Evolutionary conservation across 2,888 invertebrate genomes (phyloP).

Genomic region (Tridacna gigas): DNA sequence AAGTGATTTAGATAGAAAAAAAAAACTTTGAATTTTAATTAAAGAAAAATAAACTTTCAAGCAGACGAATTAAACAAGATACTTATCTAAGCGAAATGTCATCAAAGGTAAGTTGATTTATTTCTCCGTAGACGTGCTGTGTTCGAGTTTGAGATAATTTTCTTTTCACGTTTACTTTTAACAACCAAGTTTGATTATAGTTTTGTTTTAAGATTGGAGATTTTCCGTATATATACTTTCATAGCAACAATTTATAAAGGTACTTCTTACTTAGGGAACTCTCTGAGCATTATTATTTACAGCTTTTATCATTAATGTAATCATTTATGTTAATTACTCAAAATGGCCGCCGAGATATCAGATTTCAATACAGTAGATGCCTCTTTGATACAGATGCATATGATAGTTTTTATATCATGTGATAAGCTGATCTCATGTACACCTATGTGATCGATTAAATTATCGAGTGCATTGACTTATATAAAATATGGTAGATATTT

Average conservation of each 20-base stretch:
- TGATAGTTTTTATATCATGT: too few species aligned
- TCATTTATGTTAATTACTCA: conserved; percentile 16
- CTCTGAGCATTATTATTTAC: background rate
- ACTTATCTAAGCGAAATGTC: conserved; percentile 25
- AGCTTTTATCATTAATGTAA: background rate
- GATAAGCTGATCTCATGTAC: background rate
- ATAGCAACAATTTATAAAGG: too few species aligned
- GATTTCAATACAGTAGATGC: background rate
- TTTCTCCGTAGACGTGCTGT: conserved; percentile 27
- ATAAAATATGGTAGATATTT: too few species aligned
- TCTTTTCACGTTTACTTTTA: too few species aligned
- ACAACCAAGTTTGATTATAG: too few species aligned
- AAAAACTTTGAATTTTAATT: conserved; percentile 15
- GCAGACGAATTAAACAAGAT: conserved; percentile 26
- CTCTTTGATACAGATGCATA: too few species aligned
- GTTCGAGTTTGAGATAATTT: background rate
- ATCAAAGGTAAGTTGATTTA: conserved; percentile 30
- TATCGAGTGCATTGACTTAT: background rate
- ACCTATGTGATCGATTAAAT: background rate
- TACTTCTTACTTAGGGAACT: background rate
- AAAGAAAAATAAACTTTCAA: conserved; percentile 17
- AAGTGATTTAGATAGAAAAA: conserved; percentile 18
- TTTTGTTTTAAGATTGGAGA: too few species aligned
- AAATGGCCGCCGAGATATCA: conserved; percentile 20
- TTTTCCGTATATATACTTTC: too few species aligned